Conservation (phyloP, 2,113 vertebrate species). For the Ammodramus savannarum region DNA sequence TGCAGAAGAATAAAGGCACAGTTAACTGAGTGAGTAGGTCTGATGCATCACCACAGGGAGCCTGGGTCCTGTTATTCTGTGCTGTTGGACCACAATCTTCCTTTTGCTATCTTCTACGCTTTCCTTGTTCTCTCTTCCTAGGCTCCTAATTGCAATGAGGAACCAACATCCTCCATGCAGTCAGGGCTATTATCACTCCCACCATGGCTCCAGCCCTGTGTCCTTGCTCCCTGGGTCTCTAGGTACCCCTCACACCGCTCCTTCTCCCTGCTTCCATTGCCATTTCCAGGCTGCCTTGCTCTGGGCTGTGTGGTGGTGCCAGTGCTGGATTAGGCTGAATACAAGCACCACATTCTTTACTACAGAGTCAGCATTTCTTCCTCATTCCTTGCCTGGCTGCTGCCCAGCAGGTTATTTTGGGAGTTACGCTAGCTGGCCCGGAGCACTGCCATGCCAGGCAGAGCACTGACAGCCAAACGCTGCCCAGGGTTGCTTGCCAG, state of each 20-base stretch:
- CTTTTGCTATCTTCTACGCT: background rate
- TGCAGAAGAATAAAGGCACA: background rate
- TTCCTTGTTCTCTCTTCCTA: background rate
- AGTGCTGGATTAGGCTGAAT: background rate
- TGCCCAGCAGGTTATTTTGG: constrained; percentile 53
- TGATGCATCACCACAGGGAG: background rate
- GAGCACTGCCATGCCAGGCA: background rate
- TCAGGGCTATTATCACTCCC: background rate
- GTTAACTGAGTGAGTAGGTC: background rate
- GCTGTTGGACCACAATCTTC: background rate
- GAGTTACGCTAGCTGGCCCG: constrained; percentile 3
- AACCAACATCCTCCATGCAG: background rate
- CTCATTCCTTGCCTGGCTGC: constrained; percentile 46
- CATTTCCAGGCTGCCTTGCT: background rate
- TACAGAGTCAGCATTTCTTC: constrained; percentile 28
- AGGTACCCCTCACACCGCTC: background rate
- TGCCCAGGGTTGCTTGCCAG: background rate
- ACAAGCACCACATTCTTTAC: constrained; percentile 31
- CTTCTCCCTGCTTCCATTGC: background rate
- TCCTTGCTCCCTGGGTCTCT: background rate
- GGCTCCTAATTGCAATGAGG: background rate
- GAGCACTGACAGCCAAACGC: background rate
- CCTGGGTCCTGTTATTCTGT: background rate
- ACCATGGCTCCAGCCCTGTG: background rate
- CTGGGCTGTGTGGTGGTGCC: background rate